These are phyloP conservation scores for Gryllus longicercus DNA, from an alignment of 2,888 invertebrate species.

Conservation along the genomic window DNA sequence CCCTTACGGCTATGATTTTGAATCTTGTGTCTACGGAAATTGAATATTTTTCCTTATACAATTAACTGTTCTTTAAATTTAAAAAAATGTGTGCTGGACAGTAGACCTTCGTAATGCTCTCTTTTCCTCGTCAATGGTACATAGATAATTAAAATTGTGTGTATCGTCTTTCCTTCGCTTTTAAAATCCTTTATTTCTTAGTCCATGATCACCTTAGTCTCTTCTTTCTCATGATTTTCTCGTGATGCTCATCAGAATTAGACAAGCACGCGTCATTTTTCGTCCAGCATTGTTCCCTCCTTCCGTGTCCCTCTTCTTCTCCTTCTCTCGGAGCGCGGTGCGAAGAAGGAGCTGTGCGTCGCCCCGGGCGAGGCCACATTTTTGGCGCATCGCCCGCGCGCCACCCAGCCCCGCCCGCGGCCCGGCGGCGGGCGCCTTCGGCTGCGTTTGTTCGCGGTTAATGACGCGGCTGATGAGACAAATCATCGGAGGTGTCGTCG, in stretches of 20 bases:
- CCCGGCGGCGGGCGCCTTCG: neutral
- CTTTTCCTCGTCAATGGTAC: too few relatives aligned
- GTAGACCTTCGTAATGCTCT: too few relatives aligned
- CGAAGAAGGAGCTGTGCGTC: neutral
- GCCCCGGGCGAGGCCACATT: neutral
- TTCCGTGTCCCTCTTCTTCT: neutral
- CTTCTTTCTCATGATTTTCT: neutral
- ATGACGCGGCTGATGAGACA: conserved; percentile 17
- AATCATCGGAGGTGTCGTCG: neutral
- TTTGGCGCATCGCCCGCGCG: neutral
- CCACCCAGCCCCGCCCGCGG: neutral
- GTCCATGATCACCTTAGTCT: neutral
- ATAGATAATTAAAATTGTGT: too few relatives aligned
- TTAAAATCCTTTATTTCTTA: neutral
- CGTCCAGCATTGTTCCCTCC: neutral
- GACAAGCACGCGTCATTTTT: neutral
- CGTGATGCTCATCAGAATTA: neutral
- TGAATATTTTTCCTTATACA: too few relatives aligned
- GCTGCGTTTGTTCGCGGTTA: neutral
- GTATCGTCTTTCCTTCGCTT: neutral
- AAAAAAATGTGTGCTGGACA: too few relatives aligned
- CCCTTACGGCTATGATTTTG: too few relatives aligned
- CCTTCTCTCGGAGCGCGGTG: too few relatives aligned
- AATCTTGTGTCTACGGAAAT: too few relatives aligned
- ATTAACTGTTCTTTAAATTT: too few relatives aligned